Percentiles rank a stretch among this genome's conserved stretches.
Evolutionary conservation across 2,888 invertebrate species (phyloP).

Genomic region (Xanthostigma xanthostigma): DNA sequence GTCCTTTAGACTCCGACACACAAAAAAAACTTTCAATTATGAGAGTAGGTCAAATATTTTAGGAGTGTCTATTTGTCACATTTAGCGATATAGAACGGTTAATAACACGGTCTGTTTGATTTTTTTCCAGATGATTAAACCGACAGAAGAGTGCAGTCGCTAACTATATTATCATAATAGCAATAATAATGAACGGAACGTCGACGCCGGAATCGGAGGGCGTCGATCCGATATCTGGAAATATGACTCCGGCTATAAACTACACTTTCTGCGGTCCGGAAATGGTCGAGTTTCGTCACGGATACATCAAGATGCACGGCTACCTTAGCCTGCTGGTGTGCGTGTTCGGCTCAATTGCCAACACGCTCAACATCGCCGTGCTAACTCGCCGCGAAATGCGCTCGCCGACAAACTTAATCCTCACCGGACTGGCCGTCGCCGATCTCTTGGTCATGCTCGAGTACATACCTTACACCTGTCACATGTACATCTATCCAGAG

Average conservation of each 20-base stretch:
- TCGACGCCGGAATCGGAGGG: too few relatives aligned
- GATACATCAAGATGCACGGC: slow-evolving; percentile 65
- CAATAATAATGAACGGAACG: too few relatives aligned
- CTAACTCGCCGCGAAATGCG: slow-evolving; percentile 80
- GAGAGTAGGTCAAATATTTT: too few relatives aligned
- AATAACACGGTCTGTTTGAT: too few relatives aligned
- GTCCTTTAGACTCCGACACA: too few relatives aligned
- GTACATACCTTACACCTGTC: slow-evolving; percentile 79
- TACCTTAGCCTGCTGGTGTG: slow-evolving; percentile 77
- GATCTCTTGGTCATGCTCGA: slow-evolving; percentile 91
- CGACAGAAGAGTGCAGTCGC: too few relatives aligned
- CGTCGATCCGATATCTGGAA: too few relatives aligned
- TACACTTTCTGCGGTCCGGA: slow-evolving; percentile 19
- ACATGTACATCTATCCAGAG: slow-evolving; percentile 54
- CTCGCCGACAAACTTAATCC: slow-evolving; percentile 81
- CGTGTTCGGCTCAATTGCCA: slow-evolving; percentile 78
- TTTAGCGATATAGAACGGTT: too few relatives aligned
- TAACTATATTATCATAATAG: too few relatives aligned
- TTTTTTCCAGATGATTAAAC: too few relatives aligned
- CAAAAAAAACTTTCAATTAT: too few relatives aligned
- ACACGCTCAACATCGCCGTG: slow-evolving; percentile 82
- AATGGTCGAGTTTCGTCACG: slow-evolving; percentile 42
- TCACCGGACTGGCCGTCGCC: slow-evolving; percentile 80
- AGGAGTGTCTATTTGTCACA: too few relatives aligned
- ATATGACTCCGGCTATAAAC: background rate